Conservation (phyloP, 2,113 vertebrate genomes). For the Steatornis caripensis region DNA sequence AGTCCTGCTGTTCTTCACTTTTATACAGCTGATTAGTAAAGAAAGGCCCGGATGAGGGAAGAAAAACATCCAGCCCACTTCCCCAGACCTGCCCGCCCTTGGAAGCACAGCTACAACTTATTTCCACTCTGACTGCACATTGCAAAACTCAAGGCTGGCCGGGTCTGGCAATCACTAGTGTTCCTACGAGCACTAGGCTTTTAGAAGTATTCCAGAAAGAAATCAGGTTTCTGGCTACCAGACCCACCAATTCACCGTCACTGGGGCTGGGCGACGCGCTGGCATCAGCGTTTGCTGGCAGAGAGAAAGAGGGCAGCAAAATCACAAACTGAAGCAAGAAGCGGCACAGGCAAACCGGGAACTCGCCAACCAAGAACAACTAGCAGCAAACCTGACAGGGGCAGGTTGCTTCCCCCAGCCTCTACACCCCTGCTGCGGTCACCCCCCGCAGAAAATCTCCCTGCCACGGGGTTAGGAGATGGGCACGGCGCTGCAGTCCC, state of each 20-base stretch:
- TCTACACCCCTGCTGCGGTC: background rate
- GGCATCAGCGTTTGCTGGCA: background rate
- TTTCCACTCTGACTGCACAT: background rate
- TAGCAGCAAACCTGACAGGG: background rate
- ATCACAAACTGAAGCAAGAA: background rate
- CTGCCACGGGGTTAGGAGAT: rapidly evolving
- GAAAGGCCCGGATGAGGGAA: background rate
- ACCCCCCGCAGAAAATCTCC: background rate
- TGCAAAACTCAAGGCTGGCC: background rate
- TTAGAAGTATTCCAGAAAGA: background rate
- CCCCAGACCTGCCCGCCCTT: background rate
- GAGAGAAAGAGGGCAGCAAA: background rate
- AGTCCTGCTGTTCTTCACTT: too few species aligned
- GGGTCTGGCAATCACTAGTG: background rate
- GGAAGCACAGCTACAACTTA: background rate
- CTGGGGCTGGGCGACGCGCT: background rate
- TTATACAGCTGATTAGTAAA: too few species aligned
- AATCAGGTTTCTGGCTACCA: background rate
- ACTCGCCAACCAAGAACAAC: background rate
- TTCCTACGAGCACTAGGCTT: background rate
- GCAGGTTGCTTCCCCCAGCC: background rate
- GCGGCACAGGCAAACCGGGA: background rate
- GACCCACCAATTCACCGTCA: background rate
- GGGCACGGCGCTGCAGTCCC: background rate
- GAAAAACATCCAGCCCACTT: background rate